A percentile compares a stretch with the other conserved stretches of the same genome.
Evolutionary conservation across 2,888 invertebrate species (phyloP).

Genomic region (Galeruca laticollis): DNA sequence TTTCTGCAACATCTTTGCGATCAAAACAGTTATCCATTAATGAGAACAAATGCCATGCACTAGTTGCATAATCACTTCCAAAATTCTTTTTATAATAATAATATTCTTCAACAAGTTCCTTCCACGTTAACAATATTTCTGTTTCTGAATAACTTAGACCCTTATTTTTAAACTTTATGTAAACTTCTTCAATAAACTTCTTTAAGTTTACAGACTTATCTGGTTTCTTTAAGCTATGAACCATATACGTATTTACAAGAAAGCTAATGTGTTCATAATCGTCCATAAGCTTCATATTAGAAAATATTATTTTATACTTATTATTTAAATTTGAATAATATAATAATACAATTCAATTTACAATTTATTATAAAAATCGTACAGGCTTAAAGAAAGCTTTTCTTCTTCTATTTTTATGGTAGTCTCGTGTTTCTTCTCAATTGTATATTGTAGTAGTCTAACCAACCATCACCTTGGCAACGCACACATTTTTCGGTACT

Average conservation of each 20-base stretch:
- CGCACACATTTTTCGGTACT: no score
- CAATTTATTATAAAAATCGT: background rate
- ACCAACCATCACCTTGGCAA: no score
- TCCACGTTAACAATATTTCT: constrained; percentile 42
- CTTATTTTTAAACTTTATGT: constrained; percentile 21
- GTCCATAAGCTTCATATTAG: constrained; percentile 26
- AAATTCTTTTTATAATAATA: constrained; percentile 39
- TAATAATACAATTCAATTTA: no score
- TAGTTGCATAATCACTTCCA: constrained; percentile 37
- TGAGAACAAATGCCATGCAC: constrained; percentile 42
- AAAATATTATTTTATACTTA: background rate
- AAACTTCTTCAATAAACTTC: constrained; percentile 26
- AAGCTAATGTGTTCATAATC: constrained; percentile 24
- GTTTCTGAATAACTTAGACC: constrained; percentile 29
- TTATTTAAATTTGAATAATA: background rate
- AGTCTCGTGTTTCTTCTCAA: no score
- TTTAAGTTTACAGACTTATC: constrained; percentile 28
- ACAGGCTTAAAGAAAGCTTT: background rate
- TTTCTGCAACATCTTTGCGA: constrained; percentile 33
- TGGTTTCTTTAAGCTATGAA: constrained; percentile 21
- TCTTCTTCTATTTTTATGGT: background rate
- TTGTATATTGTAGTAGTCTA: no score
- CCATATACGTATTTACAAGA: constrained; percentile 24
- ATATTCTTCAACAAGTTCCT: constrained; percentile 37
- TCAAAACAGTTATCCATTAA: constrained; percentile 45